phyloP scores from a whole-genome alignment of 1,140 invertebrate genomes.

The Bombus sibiricus region DNA sequence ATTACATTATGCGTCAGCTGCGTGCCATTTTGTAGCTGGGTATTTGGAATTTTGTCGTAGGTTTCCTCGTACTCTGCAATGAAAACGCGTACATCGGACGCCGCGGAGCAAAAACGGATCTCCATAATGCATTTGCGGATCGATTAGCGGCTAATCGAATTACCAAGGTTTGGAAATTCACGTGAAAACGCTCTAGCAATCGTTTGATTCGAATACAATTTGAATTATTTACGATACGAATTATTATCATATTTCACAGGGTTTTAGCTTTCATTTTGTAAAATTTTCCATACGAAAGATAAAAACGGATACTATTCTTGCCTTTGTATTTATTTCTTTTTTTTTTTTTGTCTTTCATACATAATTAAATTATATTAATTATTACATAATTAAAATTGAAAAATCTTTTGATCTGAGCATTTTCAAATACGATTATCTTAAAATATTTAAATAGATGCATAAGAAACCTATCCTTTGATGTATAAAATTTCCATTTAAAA shows the following conservation, averaged over 20 bases:
- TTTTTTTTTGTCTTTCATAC: too few species aligned
- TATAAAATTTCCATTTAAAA: not conserved
- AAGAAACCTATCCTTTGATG: not conserved
- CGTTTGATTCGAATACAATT: not conserved
- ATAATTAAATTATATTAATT: too few species aligned
- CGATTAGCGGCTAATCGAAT: conserved; percentile 9
- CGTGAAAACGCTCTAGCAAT: not conserved
- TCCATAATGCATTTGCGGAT: conserved; percentile 11
- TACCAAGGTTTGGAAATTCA: not conserved
- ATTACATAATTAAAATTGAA: too few species aligned
- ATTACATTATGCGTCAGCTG: conserved; percentile 52
- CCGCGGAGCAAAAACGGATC: not conserved
- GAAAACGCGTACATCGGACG: not conserved
- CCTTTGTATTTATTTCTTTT: not conserved
- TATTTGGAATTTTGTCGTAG: conserved; percentile 42
- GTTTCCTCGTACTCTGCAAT: not conserved
- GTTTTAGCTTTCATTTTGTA: not conserved
- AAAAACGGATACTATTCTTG: too few species aligned
- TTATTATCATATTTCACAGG: not conserved
- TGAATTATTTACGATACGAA: not conserved
- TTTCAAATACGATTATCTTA: not conserved
- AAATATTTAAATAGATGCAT: not conserved
- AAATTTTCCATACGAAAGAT: not conserved
- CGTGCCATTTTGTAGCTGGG: conserved; percentile 36
- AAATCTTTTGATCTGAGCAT: too few species aligned